A percentile compares a stretch with the other conserved stretches of the same genome.
phyloP scores from a whole-genome alignment of 2,797 vertebrate species.

The Alectoris magna region DNA sequence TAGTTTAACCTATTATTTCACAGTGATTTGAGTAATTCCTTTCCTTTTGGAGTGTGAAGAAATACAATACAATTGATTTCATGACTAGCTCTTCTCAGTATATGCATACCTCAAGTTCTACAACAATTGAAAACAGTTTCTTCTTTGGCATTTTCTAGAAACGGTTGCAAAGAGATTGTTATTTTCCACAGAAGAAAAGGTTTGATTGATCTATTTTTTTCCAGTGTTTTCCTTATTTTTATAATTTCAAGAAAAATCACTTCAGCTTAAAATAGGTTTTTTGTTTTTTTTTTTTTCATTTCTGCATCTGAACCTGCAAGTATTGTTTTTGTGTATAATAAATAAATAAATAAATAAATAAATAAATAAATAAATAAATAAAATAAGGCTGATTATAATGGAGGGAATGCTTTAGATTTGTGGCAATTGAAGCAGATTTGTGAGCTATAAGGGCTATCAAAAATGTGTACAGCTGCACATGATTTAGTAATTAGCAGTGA shows the following conservation, averaged over 20 bases:
- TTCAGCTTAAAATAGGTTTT: constrained; percentile 5
- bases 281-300: not conserved
- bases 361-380: not conserved
- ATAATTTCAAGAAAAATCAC: not conserved
- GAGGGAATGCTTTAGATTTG: constrained; percentile 19
- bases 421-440: constrained; percentile 44
- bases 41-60: not conserved
- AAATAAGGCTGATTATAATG: constrained; percentile 12
- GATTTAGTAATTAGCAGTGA: constrained; percentile 63
- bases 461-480: constrained; percentile 64
- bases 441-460: constrained; percentile 38
- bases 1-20: not conserved
- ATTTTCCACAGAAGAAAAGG: not conserved
- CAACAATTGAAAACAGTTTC: not conserved
- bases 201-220: not conserved
- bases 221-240: not conserved
- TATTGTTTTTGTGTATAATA: not conserved
- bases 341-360: too few species aligned
- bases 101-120: not conserved
- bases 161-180: not conserved
- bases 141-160: not conserved
- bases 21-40: not conserved
- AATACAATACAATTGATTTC: not conserved
- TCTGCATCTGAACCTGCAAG: constrained; percentile 1
- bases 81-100: rapidly evolving